Conservation (phyloP, 1,140 invertebrate genomes). For the Pseudobourletiella spinata region DNA sequence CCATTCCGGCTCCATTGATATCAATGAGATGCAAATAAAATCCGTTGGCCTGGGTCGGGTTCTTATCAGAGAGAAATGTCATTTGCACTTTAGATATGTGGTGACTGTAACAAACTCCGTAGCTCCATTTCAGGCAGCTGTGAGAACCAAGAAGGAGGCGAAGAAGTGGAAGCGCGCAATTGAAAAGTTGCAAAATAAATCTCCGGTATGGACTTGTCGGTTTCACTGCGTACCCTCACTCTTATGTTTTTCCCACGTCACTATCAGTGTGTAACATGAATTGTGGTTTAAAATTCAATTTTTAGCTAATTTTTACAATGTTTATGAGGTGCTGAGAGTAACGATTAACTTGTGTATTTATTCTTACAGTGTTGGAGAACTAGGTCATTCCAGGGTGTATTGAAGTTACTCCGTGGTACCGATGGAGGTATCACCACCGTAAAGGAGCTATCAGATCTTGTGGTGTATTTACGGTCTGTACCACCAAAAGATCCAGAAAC, state of each 20-base stretch:
- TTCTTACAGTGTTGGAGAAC: too few relatives aligned
- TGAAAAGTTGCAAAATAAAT: background rate
- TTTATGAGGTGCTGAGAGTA: too few relatives aligned
- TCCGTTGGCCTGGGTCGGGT: background rate
- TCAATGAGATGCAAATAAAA: background rate
- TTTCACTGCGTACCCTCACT: background rate
- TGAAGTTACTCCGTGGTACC: too few relatives aligned
- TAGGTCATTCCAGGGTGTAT: too few relatives aligned
- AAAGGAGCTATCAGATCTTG: too few relatives aligned
- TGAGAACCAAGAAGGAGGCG: slow-evolving; percentile 13
- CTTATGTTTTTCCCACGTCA: background rate
- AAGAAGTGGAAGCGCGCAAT: slow-evolving; percentile 31
- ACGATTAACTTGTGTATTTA: background rate
- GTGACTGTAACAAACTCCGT: background rate
- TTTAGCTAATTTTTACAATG: background rate
- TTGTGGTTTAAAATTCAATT: background rate
- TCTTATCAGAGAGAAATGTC: background rate
- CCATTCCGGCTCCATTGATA: too few relatives aligned
- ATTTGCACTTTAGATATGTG: background rate
- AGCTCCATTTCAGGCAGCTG: slow-evolving; percentile 11
- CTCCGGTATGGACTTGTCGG: too few relatives aligned
- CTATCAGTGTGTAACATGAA: background rate
- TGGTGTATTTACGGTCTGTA: too few relatives aligned
- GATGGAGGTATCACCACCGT: too few relatives aligned
- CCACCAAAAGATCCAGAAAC: too few relatives aligned